Base-by-base conservation (phyloP, 2,113 vertebrate genomes). In the Thunnus thynnus region DNA sequence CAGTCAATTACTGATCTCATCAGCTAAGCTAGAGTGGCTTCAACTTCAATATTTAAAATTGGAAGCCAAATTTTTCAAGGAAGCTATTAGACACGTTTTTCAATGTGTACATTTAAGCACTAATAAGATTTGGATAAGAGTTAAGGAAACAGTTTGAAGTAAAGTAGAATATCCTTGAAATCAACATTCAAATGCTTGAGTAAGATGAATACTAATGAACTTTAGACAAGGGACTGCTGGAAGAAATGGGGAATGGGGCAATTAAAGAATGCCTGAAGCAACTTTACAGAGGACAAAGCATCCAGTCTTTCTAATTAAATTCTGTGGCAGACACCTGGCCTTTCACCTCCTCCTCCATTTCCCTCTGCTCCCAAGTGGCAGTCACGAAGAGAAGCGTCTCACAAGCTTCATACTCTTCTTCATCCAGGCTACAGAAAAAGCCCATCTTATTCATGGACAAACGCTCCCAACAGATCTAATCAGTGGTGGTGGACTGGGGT, bases 201-300 rank as follows among this genome's bases (percentile, higher is more conserved):
- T 82, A 86, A 87, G 80, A 92, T 87, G 89, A 95, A 95, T 93
- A 82, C 84, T 94, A 94, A 94, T 95, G 91, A 94, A 92, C 86
- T 90, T 88, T 58, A 60, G 69, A 90, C 67, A 78, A 68, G 74
- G 60, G 71, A 76, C 67, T 81, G 84, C 83, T 82, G 73, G 63
- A 80, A 88, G 88, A 87, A 90, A 89, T 72, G 69, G 82, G 82
- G 91, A 88, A 83, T 86, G 75, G 91, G 88, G 91, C 94, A 95
- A 96, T 96, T 96, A 95, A 95, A 94, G 89, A 94, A 89, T 78
- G 95, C 95, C 95, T 92, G 92, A 70, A 95, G 95, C 94, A 94
- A 94, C 90, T 93, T 92, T 90, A 92, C 92, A 80, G 82, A 94
- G 92, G 93, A 95, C 93, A 94, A 95, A 92, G 91, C 93, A 91